Evolutionary conservation across 2,888 invertebrate genomes (phyloP).

Genomic region (Eupelmus urozonus): DNA sequence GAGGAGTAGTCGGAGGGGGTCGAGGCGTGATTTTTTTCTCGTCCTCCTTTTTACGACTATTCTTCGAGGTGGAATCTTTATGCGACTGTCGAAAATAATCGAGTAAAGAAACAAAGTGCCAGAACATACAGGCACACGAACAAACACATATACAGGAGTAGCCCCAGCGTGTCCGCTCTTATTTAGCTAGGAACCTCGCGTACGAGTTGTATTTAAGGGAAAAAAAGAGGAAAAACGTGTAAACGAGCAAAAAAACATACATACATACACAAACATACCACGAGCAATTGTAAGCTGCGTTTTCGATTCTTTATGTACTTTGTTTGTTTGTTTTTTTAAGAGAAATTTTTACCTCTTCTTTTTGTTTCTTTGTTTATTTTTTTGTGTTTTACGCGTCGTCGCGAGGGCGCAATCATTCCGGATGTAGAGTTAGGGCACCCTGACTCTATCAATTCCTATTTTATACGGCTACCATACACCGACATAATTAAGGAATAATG

Average conservation of each 20-base stretch:
- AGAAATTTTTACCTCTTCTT: conserved; percentile 37
- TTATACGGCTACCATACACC: conserved; percentile 49
- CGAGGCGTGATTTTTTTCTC: conserved; percentile 18
- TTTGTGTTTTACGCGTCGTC: conserved; percentile 47
- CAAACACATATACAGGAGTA: conserved; percentile 11
- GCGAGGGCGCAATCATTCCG: conserved; percentile 54
- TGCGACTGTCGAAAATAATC: not conserved
- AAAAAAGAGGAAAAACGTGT: conserved; percentile 38
- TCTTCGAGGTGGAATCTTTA: not conserved
- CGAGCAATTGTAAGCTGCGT: conserved; percentile 53
- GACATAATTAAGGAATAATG: conserved; percentile 50
- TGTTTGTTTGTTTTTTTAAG: conserved; percentile 40
- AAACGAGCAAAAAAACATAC: conserved; percentile 39
- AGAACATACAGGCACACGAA: not conserved
- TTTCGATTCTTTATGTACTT: conserved; percentile 41
- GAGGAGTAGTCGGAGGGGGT: not conserved
- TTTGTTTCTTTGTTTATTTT: conserved; percentile 1
- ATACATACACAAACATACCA: conserved; percentile 28
- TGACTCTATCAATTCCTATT: conserved; percentile 50
- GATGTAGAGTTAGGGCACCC: conserved; percentile 22
- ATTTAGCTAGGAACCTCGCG: conserved; percentile 54
- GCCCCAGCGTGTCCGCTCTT: conserved; percentile 46
- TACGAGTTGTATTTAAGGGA: conserved; percentile 46
- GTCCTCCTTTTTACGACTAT: not conserved
- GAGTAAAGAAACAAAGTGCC: conserved; percentile 11